Percentiles rank a stretch among this genome's conserved stretches.
Conservation (phyloP, 2,888 invertebrate genomes). For the Orthonevra nobilis region DNA sequence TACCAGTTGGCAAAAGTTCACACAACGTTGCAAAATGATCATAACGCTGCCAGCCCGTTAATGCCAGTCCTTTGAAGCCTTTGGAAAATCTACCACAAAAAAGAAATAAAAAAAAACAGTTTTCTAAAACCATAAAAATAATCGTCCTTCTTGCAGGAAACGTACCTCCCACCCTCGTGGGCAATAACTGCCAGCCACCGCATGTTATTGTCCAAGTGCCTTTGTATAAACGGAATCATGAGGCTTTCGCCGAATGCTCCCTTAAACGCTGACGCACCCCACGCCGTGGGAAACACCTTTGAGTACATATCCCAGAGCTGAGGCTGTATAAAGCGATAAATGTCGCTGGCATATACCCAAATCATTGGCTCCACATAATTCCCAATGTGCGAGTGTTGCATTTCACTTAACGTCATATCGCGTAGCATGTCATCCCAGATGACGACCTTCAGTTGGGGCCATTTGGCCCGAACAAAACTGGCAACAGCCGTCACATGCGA, state of each 20-base stretch:
- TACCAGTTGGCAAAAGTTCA: conserved; percentile 84
- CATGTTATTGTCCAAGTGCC: conserved; percentile 86
- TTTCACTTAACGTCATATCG: conserved; percentile 82
- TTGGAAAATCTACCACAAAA: conserved; percentile 76
- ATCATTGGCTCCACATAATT: conserved; percentile 88
- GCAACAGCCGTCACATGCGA: conserved; percentile 84
- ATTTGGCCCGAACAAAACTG: conserved; percentile 82
- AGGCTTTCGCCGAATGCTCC: conserved; percentile 88
- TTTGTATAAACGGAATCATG: conserved; percentile 84
- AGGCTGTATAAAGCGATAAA: conserved; percentile 82
- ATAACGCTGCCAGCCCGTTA: conserved; percentile 81
- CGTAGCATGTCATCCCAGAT: conserved; percentile 92
- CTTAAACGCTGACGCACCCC: conserved; percentile 89
- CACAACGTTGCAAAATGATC: conserved; percentile 87
- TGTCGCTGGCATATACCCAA: conserved; percentile 89
- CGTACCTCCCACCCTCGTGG: conserved; percentile 81
- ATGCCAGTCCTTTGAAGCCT: conserved; percentile 78
- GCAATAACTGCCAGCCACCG: conserved; percentile 86
- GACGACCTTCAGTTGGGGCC: conserved; percentile 83
- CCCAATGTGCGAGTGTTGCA: conserved; percentile 84
- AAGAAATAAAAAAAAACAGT: neutral
- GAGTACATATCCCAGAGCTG: conserved; percentile 86
- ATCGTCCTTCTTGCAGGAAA: neutral
- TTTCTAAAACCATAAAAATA: neutral
- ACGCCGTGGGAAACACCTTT: conserved; percentile 85